Evolutionary conservation across 2,113 vertebrate genomes (phyloP).

Genomic region (Larimichthys crocea): DNA sequence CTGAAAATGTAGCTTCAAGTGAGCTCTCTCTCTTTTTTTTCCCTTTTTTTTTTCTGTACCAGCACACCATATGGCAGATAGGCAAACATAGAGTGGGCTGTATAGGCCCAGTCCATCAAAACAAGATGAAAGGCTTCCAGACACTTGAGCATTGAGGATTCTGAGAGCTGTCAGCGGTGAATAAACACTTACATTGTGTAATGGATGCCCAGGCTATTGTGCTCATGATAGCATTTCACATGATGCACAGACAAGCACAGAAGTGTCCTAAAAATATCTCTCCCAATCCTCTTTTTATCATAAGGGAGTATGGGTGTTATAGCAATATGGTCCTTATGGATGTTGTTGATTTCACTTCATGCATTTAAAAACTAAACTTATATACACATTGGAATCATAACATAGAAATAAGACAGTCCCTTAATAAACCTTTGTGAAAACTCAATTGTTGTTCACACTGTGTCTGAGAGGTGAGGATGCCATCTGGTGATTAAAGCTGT

Average conservation of each 20-base stretch:
- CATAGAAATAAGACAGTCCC: background rate
- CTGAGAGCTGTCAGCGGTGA: slow-evolving; percentile 62
- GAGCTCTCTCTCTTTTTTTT: slow-evolving; percentile 28
- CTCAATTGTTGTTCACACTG: background rate
- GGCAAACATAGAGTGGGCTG: slow-evolving; percentile 47
- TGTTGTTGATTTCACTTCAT: background rate
- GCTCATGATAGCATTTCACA: slow-evolving; percentile 30
- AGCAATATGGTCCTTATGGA: background rate
- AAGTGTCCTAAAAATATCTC: slow-evolving; percentile 30
- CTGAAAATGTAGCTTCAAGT: slow-evolving; percentile 44
- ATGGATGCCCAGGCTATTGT: slow-evolving; percentile 53
- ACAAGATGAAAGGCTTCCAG: slow-evolving; percentile 66
- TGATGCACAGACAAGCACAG: slow-evolving; percentile 14
- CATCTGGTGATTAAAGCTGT: slow-evolving; percentile 7
- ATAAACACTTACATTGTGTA: slow-evolving; percentile 60
- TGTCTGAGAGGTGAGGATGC: background rate
- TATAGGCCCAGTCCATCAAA: slow-evolving; percentile 69
- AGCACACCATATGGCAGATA: slow-evolving; percentile 80
- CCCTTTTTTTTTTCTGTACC: slow-evolving; percentile 18
- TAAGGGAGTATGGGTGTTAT: background rate
- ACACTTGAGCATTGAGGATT: slow-evolving; percentile 66
- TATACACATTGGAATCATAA: background rate
- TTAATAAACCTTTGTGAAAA: background rate
- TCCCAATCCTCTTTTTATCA: background rate
- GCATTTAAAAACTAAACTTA: background rate